Conservation (phyloP, 2,797 vertebrate species). For the Sebastes oblongus region DNA sequence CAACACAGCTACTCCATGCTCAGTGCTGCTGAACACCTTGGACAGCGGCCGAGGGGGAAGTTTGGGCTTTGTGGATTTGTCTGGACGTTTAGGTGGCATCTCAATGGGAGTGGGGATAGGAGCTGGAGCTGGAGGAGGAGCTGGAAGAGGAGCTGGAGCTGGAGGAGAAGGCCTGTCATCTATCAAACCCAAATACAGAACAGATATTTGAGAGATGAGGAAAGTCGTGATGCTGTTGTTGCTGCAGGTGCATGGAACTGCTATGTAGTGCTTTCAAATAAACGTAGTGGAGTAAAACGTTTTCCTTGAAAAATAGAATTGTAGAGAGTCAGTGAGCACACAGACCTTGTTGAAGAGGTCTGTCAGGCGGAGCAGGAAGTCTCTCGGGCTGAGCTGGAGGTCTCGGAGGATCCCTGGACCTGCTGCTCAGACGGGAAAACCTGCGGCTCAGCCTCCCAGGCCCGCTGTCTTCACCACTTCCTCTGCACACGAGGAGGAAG, state of each 20-base stretch:
- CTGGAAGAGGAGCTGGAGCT: not conserved
- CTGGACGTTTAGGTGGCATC: constrained; percentile 52
- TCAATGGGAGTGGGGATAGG: constrained; percentile 24
- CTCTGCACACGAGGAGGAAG: constrained; percentile 48
- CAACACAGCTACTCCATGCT: constrained; percentile 75
- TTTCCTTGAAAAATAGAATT: not conserved
- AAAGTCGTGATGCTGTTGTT: not conserved
- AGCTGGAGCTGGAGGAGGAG: not conserved
- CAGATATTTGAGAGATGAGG: not conserved
- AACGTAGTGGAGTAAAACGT: not conserved
- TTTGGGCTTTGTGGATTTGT: constrained; percentile 71
- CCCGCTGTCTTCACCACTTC: constrained; percentile 71
- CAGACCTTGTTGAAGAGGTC: constrained; percentile 59
- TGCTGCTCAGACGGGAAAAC: constrained; percentile 79
- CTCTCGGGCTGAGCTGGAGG: constrained; percentile 67
- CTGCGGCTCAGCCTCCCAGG: constrained; percentile 72
- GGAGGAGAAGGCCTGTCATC: constrained; percentile 48
- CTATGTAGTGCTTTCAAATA: not conserved
- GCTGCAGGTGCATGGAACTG: not conserved
- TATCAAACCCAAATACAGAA: constrained; percentile 16
- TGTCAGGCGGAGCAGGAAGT: constrained; percentile 41
- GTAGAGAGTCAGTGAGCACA: not conserved
- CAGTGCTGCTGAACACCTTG: constrained; percentile 78
- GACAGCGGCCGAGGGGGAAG: constrained; percentile 72
- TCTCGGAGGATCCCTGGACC: constrained; percentile 70